Conservation (phyloP, 2,888 invertebrate species). For the Embidobia sp. region DNA sequence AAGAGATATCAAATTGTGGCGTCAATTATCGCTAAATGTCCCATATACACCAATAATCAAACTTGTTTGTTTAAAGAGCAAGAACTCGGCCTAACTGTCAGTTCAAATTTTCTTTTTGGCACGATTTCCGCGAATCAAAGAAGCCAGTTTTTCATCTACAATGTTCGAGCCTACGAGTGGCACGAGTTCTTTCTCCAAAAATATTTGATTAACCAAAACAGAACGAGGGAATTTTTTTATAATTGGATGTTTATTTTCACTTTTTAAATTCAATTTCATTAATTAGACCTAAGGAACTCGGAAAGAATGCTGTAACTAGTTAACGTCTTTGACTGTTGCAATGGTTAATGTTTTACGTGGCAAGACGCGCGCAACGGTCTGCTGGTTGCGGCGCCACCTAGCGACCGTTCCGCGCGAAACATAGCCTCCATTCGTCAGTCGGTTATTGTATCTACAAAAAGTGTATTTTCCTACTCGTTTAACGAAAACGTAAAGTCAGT, state of each 20-base stretch:
- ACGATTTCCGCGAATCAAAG: slow-evolving; percentile 1
- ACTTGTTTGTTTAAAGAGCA: neutral
- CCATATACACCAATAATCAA: slow-evolving; percentile 41
- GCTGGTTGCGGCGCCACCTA: slow-evolving; percentile 13
- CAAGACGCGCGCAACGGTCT: too few species aligned
- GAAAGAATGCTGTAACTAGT: slow-evolving; percentile 53
- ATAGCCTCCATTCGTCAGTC: slow-evolving; percentile 45
- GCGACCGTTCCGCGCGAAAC: slow-evolving; percentile 16
- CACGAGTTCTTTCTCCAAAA: too few species aligned
- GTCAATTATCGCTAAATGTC: slow-evolving; percentile 55
- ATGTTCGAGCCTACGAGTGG: too few species aligned
- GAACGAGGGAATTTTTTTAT: too few species aligned
- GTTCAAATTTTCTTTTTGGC: slow-evolving; percentile 38
- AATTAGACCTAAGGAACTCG: slow-evolving; percentile 60
- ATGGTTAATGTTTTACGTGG: too few species aligned
- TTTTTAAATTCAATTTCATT: slow-evolving; percentile 4
- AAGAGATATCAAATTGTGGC: neutral
- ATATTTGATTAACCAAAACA: too few species aligned
- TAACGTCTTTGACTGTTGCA: slow-evolving; percentile 38
- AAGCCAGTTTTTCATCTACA: too few species aligned
- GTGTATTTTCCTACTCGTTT: slow-evolving; percentile 29
- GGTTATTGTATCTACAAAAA: slow-evolving; percentile 51
- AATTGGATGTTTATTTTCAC: neutral
- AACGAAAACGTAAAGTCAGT: slow-evolving; percentile 39
- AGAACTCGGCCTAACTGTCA: slow-evolving; percentile 21